Evolutionary conservation across 2,113 vertebrate species (phyloP).

Genomic region (Cololabis saira): DNA sequence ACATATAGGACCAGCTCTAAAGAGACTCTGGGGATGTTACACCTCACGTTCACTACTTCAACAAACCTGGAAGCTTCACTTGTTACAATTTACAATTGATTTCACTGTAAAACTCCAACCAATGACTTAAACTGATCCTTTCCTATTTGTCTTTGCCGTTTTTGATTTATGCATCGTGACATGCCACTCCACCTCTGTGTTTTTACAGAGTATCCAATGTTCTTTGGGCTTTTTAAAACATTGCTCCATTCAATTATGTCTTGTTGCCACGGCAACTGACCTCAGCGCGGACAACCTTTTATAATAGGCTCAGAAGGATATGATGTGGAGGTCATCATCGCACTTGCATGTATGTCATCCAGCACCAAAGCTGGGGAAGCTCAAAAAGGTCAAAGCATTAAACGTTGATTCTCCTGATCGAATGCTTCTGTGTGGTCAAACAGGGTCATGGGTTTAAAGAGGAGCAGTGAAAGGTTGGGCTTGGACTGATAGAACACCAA

Average conservation of each 20-base stretch:
- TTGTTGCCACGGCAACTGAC: neutral
- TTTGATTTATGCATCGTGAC: conserved; percentile 1
- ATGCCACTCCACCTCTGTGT: neutral
- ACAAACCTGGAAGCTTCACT: conserved; percentile 34
- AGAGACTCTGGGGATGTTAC: conserved; percentile 35
- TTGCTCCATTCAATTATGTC: neutral
- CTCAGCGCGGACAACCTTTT: conserved; percentile 12
- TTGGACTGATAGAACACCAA: conserved; percentile 34
- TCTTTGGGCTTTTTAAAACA: conserved; percentile 7
- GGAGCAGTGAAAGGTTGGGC: conserved; percentile 33
- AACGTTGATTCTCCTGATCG: conserved; percentile 63
- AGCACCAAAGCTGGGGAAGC: neutral
- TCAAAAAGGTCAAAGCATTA: conserved; percentile 23
- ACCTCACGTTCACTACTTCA: conserved; percentile 41
- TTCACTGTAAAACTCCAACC: conserved; percentile 33
- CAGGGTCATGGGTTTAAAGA: conserved; percentile 53
- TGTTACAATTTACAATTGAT: conserved; percentile 45
- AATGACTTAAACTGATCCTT: conserved; percentile 45
- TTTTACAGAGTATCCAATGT: conserved; percentile 16
- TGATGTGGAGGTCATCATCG: conserved; percentile 21
- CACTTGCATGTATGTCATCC: conserved; percentile 16
- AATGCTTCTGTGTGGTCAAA: conserved; percentile 70
- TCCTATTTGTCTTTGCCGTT: neutral
- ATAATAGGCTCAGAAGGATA: conserved; percentile 32
- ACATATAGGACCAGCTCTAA: conserved; percentile 48